Base-by-base conservation (phyloP, 2,797 vertebrate species). In the Lepilemur ruficaudatus region DNA sequence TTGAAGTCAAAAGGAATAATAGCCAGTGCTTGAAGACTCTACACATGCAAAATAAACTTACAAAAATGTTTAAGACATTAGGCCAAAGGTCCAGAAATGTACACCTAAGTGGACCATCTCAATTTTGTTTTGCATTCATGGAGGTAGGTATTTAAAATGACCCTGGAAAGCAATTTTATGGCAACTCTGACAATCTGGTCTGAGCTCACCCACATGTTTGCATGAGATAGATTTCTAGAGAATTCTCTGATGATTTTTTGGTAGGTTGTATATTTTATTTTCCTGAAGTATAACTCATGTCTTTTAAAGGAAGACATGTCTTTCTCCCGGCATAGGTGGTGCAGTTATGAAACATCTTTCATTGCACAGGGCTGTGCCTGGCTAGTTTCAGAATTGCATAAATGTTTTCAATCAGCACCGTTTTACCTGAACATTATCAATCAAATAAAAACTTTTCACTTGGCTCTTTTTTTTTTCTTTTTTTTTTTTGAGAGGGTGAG, bases 1-100 rank as follows among this genome's bases (percentile, higher is more conserved):
- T 57, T 93, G 65, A 87, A 94, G 72, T 82, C 59, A 72, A 94
- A 95, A 84, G n/a, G 80, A 80, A 5, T 72, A 32, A 79, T 3
- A 35, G 67, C 3, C 17, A 35, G 9, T 13, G 89, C 69, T 83
- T 70, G 75, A n/a, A 91, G 88, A 67, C 18, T 89, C 48, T 38
- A 35, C 32, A 22, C 38, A 12, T 48, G 94, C 65, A 69, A 89
- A 93, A 43, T 22, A 78, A 81, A 50, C 25, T 43, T 17, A 69
- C 11, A 14, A 13, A 63, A 67, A 14, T 18, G 91, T 85, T 88
- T 61, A 38, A 48, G 80, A 67, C 35, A 28, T 52, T 7, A 52
- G 59, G 76, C 43, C 48, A 79, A 59, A 89, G 17, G 76, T 52
- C 28, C 67, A 72, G 63, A 59, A 72, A n/a, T 0, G 2, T 8